phyloP scores from a whole-genome alignment of 2,797 vertebrate genomes.

The Ptychobarbus kaznakovi region DNA sequence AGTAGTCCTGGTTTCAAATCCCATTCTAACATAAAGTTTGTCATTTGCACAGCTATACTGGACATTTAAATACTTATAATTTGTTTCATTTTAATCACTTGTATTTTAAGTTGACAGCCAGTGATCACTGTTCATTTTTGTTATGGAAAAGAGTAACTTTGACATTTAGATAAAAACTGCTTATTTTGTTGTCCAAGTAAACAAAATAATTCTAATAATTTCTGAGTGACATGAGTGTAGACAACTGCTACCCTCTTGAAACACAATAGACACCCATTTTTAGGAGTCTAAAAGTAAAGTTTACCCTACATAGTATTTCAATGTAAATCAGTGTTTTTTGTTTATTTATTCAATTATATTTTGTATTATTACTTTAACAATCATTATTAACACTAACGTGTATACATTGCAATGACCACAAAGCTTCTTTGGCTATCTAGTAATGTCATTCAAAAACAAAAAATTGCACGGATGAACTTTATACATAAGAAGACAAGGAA shows the following conservation, averaged over 20 bases:
- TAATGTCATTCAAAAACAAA: not conserved
- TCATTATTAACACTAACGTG: not conserved
- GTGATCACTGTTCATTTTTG: not conserved
- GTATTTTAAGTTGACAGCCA: not conserved
- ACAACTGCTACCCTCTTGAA: not conserved
- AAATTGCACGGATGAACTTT: not conserved
- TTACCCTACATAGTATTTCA: not conserved
- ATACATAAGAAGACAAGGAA: not conserved
- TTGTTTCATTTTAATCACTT: not conserved
- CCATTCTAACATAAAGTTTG: not conserved
- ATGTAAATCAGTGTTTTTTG: not conserved
- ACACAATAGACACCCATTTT: not conserved
- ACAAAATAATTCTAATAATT: not conserved
- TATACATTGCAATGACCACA: not conserved
- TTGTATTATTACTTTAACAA: slow-evolving; percentile 1
- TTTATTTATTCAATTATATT: not conserved
- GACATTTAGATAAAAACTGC: not conserved
- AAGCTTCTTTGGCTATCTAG: not conserved
- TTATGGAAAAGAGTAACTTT: not conserved
- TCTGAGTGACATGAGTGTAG: not conserved
- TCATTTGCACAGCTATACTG: not conserved
- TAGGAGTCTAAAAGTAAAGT: not conserved
- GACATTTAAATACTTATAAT: not conserved
- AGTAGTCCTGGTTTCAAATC: not conserved
- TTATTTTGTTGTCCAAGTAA: not conserved